Evolutionary conservation across 2,797 vertebrate genomes (phyloP).

Genomic region (Eutrigla gurnardus): DNA sequence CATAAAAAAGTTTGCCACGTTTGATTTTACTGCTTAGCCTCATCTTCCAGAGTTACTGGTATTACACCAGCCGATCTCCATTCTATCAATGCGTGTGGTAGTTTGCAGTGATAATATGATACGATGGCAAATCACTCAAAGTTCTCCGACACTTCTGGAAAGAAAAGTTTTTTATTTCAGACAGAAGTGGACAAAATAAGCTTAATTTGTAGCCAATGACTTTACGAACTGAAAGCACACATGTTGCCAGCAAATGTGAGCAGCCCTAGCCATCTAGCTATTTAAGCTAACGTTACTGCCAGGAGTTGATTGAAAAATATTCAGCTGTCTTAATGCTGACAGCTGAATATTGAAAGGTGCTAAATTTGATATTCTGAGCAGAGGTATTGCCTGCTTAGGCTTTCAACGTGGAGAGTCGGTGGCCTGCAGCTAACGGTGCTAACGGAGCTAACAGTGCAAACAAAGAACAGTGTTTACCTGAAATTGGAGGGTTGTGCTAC

Average conservation of each 20-base stretch:
- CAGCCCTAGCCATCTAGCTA: background rate
- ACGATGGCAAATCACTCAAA: background rate
- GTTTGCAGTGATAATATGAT: background rate
- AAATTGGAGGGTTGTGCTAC: too few species aligned
- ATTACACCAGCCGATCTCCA: background rate
- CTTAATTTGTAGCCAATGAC: background rate
- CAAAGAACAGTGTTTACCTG: too few species aligned
- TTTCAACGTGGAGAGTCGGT: too few species aligned
- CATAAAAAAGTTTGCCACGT: background rate
- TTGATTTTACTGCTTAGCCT: background rate
- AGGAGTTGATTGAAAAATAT: background rate
- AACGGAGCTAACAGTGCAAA: too few species aligned
- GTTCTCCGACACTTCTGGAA: background rate
- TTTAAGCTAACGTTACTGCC: background rate
- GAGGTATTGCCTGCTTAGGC: too few species aligned
- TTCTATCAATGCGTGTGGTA: background rate
- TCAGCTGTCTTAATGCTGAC: background rate
- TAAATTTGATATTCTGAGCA: background rate
- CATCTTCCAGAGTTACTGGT: background rate
- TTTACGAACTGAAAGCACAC: background rate
- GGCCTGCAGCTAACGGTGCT: too few species aligned
- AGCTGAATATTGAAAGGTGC: background rate
- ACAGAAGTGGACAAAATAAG: background rate
- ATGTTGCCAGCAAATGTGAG: background rate
- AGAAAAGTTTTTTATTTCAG: background rate